Base-by-base conservation (phyloP, 2,113 vertebrate species). In the Cyanoderma ruficeps region DNA sequence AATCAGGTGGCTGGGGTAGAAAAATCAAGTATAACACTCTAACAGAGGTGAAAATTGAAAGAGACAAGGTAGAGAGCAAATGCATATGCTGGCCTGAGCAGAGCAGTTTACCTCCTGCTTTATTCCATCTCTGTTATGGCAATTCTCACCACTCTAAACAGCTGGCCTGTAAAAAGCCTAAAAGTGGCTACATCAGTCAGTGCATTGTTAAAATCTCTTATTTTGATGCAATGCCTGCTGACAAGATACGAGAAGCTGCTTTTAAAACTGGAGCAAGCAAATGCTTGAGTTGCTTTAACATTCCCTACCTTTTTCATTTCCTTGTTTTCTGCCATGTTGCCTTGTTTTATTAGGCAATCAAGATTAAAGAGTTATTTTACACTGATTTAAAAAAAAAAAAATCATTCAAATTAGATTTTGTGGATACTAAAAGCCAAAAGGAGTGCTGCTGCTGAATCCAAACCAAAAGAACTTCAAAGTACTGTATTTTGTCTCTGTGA, bases 401-500 rank as follows among this genome's bases (percentile, higher is more conserved):
- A 25, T 1, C 1, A 47, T 41, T 76, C 10, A 2, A 30, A 94
- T 96, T 86, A 67, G 46, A 92, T 87, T 95, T 96, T 81, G 80
- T 83, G 52, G 60, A 88, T 52, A 85, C 87, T 89, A 79, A 59
- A 95, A 85, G 70, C 22, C 37, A 69, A 75, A 91, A 13, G 7
- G 17, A 63, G 35, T 56, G 20, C 50, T 80, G 35, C 6, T 22
- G 64, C 82, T 75, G 70, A 96, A 95, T 96, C 87, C 83, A 96
- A 96, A 93, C 37, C 25, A 65, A 93, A 97, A 94, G 13, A 75
- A 90, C 63, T 96, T 89, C 79, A 35, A 44, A 90, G 28, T 46
- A 64, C 16, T 72, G 5, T 27, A 56, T 94, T 96, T 95, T 96
- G 63, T 49, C 70, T 60, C 75, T 24, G 15, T 52, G 76, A 96